Evolutionary conservation across 2,113 vertebrate species (phyloP).

Genomic region (Heteronetta atricapilla): DNA sequence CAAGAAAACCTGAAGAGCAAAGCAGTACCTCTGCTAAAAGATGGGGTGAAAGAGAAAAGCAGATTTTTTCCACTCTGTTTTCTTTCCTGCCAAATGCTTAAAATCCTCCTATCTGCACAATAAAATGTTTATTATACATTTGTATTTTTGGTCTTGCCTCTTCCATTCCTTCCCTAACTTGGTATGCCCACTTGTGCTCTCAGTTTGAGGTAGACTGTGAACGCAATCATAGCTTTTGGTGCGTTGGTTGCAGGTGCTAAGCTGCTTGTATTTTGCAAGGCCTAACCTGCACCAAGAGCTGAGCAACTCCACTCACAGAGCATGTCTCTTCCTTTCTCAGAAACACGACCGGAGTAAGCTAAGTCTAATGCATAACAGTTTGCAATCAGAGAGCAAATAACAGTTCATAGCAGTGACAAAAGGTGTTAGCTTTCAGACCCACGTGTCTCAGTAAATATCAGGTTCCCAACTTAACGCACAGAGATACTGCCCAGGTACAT

Average conservation of each 20-base stretch:
- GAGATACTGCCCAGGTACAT: rapidly evolving
- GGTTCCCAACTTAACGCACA: not conserved
- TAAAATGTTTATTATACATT: not conserved
- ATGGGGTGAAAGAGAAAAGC: not conserved
- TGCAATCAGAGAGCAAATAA: not conserved
- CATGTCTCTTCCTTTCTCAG: not conserved
- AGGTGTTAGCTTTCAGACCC: not conserved
- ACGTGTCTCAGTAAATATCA: not conserved
- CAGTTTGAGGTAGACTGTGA: not conserved
- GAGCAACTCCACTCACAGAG: not conserved
- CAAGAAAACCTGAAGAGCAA: not conserved
- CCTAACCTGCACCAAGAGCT: not conserved
- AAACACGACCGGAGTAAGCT: not conserved
- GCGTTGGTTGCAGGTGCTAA: not conserved
- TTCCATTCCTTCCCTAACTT: not conserved
- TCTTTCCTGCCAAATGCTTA: not conserved
- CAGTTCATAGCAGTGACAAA: not conserved
- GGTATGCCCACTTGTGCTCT: not conserved
- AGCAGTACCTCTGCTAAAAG: not conserved
- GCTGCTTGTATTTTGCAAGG: not conserved
- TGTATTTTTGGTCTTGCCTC: not conserved
- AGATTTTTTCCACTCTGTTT: not conserved
- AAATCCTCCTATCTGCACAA: not conserved
- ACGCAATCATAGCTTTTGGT: not conserved
- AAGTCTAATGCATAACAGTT: not conserved